Conservation (phyloP, 2,797 vertebrate genomes). For the Pangasius djambal region DNA sequence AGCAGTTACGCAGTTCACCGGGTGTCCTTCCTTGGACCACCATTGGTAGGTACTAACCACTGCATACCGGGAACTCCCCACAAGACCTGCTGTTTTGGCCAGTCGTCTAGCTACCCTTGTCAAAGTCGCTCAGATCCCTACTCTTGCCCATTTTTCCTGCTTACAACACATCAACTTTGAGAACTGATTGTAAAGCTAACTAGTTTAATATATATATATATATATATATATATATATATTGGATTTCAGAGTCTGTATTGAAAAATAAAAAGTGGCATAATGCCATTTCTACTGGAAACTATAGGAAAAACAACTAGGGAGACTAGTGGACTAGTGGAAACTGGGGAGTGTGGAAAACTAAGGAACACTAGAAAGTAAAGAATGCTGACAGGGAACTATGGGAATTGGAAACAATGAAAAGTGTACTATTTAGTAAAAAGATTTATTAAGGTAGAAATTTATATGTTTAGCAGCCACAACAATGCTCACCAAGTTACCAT, state of each 20-base stretch:
- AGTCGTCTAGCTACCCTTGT: too few species aligned
- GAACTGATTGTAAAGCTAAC: too few species aligned
- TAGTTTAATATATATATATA: too few species aligned
- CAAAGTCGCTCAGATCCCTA: too few species aligned
- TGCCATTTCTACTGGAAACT: neutral
- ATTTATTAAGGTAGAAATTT: slow-evolving; percentile 3
- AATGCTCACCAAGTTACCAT: neutral
- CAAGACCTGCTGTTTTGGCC: too few species aligned
- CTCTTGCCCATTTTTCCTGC: too few species aligned
- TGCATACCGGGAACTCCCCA: too few species aligned
- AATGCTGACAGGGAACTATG: neutral
- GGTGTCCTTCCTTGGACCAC: too few species aligned
- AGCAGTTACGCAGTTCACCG: too few species aligned
- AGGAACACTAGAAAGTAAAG: neutral
- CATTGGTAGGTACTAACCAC: too few species aligned
- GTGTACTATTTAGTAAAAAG: neutral
- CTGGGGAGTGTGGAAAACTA: neutral
- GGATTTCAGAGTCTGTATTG: neutral
- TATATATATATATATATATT: too few species aligned
- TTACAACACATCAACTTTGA: too few species aligned
- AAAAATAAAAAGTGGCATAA: neutral
- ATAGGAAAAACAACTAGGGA: neutral
- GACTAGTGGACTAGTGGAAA: neutral
- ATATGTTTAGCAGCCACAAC: neutral
- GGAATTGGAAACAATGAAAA: neutral